A percentile compares a stretch with the other conserved stretches of the same genome.
Conservation (phyloP, 2,797 vertebrate species). For the Hoplostethus atlanticus region DNA sequence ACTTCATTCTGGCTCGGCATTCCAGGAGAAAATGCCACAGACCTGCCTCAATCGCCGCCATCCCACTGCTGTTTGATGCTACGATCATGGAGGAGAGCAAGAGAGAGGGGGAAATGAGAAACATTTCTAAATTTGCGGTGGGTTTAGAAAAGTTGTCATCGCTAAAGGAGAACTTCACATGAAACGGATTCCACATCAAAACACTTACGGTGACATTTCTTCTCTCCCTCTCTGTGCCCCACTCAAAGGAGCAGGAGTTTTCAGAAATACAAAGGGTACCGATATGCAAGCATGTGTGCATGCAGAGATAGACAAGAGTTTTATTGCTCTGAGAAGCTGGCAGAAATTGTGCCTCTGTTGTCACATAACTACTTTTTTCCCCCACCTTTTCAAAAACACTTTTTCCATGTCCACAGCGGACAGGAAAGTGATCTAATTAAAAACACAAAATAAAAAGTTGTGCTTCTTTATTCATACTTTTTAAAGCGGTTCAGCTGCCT, state of each 20-base stretch:
- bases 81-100: conserved; percentile 68
- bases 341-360: conserved; percentile 83
- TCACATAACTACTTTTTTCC: conserved; percentile 67
- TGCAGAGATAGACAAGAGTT: conserved; percentile 84
- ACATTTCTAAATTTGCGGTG: conserved; percentile 84
- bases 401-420: conserved; percentile 79
- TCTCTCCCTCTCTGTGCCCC: conserved; percentile 81
- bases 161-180: conserved; percentile 87
- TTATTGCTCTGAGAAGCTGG: conserved; percentile 77
- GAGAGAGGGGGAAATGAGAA: conserved; percentile 72
- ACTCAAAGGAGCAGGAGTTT: conserved; percentile 84
- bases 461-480: conserved; percentile 78
- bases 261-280: conserved; percentile 82
- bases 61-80: conserved; percentile 80
- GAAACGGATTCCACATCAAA: conserved; percentile 86
- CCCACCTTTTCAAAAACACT: conserved; percentile 73
- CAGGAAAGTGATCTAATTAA: conserved; percentile 83
- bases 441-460: conserved; percentile 80
- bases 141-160: conserved; percentile 86
- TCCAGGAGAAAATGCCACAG: conserved; percentile 82
- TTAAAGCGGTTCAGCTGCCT: conserved; percentile 72
- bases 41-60: conserved; percentile 78
- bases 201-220: conserved; percentile 86
- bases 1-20: conserved; percentile 79
- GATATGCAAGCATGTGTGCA: conserved; percentile 83